Conservation (phyloP, 2,888 invertebrate genomes). For the Leptinotarsa peninsularis region DNA sequence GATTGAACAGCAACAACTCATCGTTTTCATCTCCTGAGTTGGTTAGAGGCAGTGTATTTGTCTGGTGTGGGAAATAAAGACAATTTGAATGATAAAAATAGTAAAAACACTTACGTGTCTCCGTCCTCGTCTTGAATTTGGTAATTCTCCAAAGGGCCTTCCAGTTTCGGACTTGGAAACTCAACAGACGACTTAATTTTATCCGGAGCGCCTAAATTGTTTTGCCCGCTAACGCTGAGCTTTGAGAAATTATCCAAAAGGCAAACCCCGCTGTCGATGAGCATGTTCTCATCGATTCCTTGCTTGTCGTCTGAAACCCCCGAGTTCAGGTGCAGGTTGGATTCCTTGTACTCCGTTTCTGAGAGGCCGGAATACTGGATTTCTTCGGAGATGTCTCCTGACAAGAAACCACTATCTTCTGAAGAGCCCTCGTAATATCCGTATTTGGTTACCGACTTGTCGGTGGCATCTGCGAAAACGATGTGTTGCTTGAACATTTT, state of each 20-base stretch:
- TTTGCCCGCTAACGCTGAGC: constrained; percentile 66
- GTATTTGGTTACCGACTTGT: constrained; percentile 55
- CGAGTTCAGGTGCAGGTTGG: constrained; percentile 28
- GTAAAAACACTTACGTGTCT: constrained; percentile 81
- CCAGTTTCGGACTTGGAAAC: constrained; percentile 37
- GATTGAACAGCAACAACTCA: too few relatives aligned
- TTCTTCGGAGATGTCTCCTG: constrained; percentile 52
- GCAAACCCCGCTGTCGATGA: constrained; percentile 75
- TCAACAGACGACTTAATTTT: constrained; percentile 47
- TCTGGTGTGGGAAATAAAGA: constrained; percentile 38
- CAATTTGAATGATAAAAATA: constrained; percentile 37
- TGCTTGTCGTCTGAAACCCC: constrained; percentile 37
- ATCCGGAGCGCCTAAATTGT: constrained; percentile 59
- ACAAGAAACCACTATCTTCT: constrained; percentile 62
- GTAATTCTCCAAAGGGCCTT: constrained; percentile 71
- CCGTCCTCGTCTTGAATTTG: constrained; percentile 86
- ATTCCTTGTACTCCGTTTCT: constrained; percentile 35
- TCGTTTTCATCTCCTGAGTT: too few relatives aligned
- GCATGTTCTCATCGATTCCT: constrained; percentile 63
- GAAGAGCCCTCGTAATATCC: constrained; percentile 55
- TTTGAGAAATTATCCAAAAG: constrained; percentile 74
- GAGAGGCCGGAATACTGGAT: constrained; percentile 40
- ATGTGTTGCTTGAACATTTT: constrained; percentile 49
- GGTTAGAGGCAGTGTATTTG: too few relatives aligned
- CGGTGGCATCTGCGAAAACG: constrained; percentile 58